A percentile compares a stretch with the other conserved stretches of the same genome.
Evolutionary conservation across 2,113 vertebrate species (phyloP).

Genomic region (Gobius niger): DNA sequence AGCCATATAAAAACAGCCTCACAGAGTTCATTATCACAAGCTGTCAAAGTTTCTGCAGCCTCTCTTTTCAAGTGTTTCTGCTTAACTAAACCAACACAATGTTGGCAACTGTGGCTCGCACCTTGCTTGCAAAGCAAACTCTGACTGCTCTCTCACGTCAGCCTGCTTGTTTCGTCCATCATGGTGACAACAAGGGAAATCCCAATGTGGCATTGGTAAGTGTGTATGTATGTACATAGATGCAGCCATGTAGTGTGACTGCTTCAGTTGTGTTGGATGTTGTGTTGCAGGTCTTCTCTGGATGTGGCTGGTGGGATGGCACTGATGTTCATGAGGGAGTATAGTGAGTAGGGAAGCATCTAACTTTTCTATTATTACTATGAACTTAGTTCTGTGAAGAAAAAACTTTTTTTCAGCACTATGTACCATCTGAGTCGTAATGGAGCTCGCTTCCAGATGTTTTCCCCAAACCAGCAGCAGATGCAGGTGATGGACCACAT

Average conservation of each 20-base stretch:
- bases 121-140: slow-evolving; percentile 65
- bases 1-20: slow-evolving; percentile 58
- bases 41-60: slow-evolving; percentile 34
- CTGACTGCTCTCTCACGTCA: slow-evolving; percentile 59
- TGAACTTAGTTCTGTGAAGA: not conserved
- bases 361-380: not conserved
- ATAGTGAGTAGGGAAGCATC: slow-evolving; percentile 64
- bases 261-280: not conserved
- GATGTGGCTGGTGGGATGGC: slow-evolving; percentile 78
- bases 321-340: slow-evolving; percentile 76
- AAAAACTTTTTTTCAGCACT: slow-evolving; percentile 58
- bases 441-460: slow-evolving; percentile 77
- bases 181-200: slow-evolving; percentile 74
- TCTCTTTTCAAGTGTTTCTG: not conserved
- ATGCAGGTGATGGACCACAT: slow-evolving; percentile 77
- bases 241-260: not conserved
- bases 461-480: slow-evolving; percentile 78
- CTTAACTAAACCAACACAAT: slow-evolving; percentile 41
- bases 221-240: not conserved
- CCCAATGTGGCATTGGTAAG: slow-evolving; percentile 75
- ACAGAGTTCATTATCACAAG: not conserved
- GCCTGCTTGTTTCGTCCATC: slow-evolving; percentile 71
- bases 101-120: slow-evolving; percentile 66
- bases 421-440: slow-evolving; percentile 79
- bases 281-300: slow-evolving; percentile 73